Conservation (phyloP, 2,888 invertebrate species). For the Xylota segnis region DNA sequence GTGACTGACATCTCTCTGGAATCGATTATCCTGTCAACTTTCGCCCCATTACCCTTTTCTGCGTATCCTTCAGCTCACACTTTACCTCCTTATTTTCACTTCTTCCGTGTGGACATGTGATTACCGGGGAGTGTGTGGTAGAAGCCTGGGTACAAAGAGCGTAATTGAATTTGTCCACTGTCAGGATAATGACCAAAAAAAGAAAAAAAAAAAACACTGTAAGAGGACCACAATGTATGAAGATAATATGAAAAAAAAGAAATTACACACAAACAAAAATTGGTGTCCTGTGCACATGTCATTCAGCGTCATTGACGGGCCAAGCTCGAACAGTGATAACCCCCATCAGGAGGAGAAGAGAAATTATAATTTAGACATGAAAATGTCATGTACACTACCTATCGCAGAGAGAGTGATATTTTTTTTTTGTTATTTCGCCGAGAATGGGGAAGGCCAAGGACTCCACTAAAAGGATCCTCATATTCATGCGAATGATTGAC, state of each 20-base stretch:
- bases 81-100: constrained; percentile 65
- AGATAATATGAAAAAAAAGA: constrained; percentile 55
- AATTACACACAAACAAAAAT: constrained; percentile 23
- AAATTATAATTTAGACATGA: constrained; percentile 75
- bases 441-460: neutral
- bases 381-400: constrained; percentile 71
- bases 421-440: constrained; percentile 17
- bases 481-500: constrained; percentile 75
- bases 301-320: constrained; percentile 58
- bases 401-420: constrained; percentile 10
- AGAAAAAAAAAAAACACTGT: constrained; percentile 34
- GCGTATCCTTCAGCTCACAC: constrained; percentile 59
- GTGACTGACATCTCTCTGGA: constrained; percentile 75
- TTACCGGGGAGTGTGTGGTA: neutral
- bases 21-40: constrained; percentile 76
- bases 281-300: constrained; percentile 59
- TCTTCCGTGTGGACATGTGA: constrained; percentile 61
- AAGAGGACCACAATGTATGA: constrained; percentile 33
- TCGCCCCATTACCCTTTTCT: constrained; percentile 74
- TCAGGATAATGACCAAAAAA: constrained; percentile 72
- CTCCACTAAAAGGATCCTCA: constrained; percentile 62
- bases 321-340: constrained; percentile 1
- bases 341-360: neutral
- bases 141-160: constrained; percentile 36
- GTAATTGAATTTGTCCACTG: constrained; percentile 76